Base-by-base conservation (phyloP, 2,888 invertebrate genomes). In the Achlya flavicornis region DNA sequence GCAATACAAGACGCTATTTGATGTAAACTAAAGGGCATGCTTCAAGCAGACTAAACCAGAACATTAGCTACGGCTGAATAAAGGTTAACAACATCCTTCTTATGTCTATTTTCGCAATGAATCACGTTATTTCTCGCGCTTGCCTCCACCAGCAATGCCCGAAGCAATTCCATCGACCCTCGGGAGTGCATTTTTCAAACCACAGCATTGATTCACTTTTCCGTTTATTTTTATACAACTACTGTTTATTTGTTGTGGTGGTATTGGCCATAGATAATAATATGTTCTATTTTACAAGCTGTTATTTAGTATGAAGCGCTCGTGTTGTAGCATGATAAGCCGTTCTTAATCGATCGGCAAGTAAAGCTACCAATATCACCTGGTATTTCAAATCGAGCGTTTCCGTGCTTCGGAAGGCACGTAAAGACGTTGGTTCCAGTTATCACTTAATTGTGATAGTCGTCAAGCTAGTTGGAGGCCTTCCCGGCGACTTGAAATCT, bases 131-230 rank as follows among this genome's bases (percentile, higher is more conserved):
- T 75, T 75, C 69, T 26, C 72, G 73, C 75, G 75, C 72, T 76
- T 69, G 64, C 71, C 75, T 65, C 73, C 72, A 73, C 75, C 71
- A 65, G 26, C 26, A 26, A 26, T 69, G 76, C 71, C 72, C 75
- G 66, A 72, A 72, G 78, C 72, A 77, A 78, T 79, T 79, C 76
- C 72, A 75, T 78, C 76, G 68, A 73, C 72, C 69, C 65, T 69
- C 62, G 73, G 67, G 68, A 68, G 75, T 72, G 67, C 72, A 76
- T 79, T 79, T 76, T 75, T 76, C 72, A 74, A 60, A 77, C 76
- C 75, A 67, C 73, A 69, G 68, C 78, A 70, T 73, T 79, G 78
- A 77, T 77, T 76, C 75, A 76, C 43, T 62, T 64, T 66, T 48
- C 53, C 48, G 61, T 48, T 48, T 61, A 60, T 60, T 60, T 60